Conservation (phyloP, 1,140 invertebrate species). For the Colletes gigas region DNA sequence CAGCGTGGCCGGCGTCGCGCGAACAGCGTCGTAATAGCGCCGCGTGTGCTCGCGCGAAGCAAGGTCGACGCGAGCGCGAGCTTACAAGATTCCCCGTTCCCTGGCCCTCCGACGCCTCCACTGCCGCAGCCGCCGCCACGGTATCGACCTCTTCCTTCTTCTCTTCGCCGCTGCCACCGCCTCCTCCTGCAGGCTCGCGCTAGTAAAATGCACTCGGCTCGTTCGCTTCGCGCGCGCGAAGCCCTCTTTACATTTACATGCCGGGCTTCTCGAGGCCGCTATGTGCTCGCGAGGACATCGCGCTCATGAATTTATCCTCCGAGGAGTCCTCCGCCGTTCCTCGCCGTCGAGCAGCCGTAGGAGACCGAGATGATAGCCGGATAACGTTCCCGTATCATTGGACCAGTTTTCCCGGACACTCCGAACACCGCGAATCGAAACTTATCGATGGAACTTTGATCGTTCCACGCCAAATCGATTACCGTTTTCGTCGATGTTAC, state of each 20-base stretch:
- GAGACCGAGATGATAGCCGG: constrained; percentile 26
- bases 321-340: background rate
- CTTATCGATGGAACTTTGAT: background rate
- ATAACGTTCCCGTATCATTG: constrained; percentile 59
- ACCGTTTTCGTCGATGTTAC: too few species aligned
- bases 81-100: constrained; percentile 62
- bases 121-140: background rate
- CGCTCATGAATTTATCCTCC: constrained; percentile 75
- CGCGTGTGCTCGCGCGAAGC: constrained; percentile 61
- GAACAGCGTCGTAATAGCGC: constrained; percentile 62
- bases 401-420: constrained; percentile 56
- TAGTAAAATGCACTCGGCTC: constrained; percentile 71
- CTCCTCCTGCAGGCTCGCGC: constrained; percentile 43
- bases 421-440: constrained; percentile 24
- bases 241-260: constrained; percentile 70
- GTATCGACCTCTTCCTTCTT: constrained; percentile 47
- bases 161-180: constrained; percentile 34
- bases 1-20: constrained; percentile 29
- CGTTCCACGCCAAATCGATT: too few species aligned
- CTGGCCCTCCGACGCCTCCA: background rate
- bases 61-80: constrained; percentile 63
- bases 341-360: too few species aligned
- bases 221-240: constrained; percentile 55
- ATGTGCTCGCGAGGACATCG: constrained; percentile 67
- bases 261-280: constrained; percentile 49